Evolutionary conservation across 2,113 vertebrate genomes (phyloP), one percentile per base, ranked within the genome.

Genomic region (Stegostoma tigrinum): DNA sequence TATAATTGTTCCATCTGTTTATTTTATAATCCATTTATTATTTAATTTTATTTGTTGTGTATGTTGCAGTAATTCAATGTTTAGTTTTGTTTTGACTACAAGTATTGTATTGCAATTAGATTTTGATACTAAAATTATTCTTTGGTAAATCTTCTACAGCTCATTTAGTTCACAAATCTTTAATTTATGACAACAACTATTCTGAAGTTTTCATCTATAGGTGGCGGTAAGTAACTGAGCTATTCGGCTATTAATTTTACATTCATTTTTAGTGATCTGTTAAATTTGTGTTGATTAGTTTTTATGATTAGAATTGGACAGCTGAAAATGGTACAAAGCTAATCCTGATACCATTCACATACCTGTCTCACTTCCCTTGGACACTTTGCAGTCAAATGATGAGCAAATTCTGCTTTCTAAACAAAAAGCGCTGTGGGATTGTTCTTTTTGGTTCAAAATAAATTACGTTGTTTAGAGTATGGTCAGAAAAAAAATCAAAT

Each of bases 401-500:
- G 67, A 27, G 42, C 21, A 61, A 45, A 10, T 91, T 64, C 24
- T 68, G 93, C 23, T 94, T 94, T 45, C 27, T 3, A 30, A 70
- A 70, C 10, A 94, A 90, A 55, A 52, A 23, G 52, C 1, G 38
- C 17, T 38, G 3, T 94, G 93, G 10, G 42, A 70, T 42, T 45
- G 93, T 12, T 70, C 42, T 45, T 52, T 70, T 72, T 27, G 52
- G 27, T 45, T 95, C 42, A 95, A 95, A 34, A 38, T 48, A 48
- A 95, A 70, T 34, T 34, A 34, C 34, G 10, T 12, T 75, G 67
- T 95, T 72, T 95, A 48, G 24, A 45, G 75, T 52, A 70, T 95
- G 45, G 34, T 72, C 24, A 52, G 94, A 97, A 96, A 96, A 96
- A 96, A 34, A 48, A 96, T 97, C 75, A 96, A 95, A 96, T 96